These are phyloP conservation scores for Orientallactaga sibirica DNA, from an alignment of 2,797 vertebrate species.

Conservation along the genomic window DNA sequence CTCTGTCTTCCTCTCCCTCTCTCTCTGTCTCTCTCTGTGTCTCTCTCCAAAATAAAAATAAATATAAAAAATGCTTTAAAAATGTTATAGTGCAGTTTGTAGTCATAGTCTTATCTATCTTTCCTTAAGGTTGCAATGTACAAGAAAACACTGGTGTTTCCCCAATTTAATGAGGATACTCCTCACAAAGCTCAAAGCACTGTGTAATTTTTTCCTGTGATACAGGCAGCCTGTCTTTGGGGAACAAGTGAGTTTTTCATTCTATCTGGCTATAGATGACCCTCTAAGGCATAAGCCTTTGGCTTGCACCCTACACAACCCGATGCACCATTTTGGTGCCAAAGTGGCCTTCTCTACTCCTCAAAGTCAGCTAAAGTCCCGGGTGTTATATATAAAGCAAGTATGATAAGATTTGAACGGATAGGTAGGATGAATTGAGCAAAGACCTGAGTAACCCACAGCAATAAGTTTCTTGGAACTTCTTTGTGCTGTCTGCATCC, in stretches of 20 bases:
- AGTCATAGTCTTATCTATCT: not conserved
- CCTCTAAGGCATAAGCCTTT: not conserved
- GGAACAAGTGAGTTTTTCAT: not conserved
- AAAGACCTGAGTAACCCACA: not conserved
- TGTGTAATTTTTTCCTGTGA: not conserved
- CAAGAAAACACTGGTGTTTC: not conserved
- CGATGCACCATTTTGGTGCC: not conserved
- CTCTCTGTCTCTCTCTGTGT: too few species aligned
- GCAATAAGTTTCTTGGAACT: not conserved
- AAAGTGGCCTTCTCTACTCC: not conserved
- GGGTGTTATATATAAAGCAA: not conserved
- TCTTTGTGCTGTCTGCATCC: not conserved
- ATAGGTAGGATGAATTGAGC: not conserved
- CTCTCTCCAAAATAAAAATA: too few species aligned
- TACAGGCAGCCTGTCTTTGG: not conserved
- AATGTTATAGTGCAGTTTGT: not conserved
- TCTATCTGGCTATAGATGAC: not conserved
- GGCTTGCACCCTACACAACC: not conserved
- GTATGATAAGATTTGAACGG: not conserved
- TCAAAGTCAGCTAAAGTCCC: not conserved
- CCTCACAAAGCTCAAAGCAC: not conserved
- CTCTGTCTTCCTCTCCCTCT: too few species aligned
- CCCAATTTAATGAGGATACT: not conserved
- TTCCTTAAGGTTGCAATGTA: not conserved
- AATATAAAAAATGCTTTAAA: not conserved